phyloP scores from a whole-genome alignment of 2,113 vertebrate genomes.

The Nycticorax nycticorax region DNA sequence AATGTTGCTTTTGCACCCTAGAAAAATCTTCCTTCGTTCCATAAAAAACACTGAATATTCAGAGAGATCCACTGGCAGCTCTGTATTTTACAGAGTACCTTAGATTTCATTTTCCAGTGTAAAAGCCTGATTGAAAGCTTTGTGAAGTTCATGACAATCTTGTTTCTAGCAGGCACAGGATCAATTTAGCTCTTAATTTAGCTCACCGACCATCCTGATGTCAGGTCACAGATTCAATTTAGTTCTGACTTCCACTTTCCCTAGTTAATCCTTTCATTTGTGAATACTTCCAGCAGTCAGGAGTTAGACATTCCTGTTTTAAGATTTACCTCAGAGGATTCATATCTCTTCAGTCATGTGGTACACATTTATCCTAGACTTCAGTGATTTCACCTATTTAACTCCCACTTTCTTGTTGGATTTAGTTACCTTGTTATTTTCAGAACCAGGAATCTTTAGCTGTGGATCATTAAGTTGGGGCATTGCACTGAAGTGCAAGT shows the following conservation, averaged over 20 bases:
- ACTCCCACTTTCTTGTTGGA: background rate
- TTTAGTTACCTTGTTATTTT: background rate
- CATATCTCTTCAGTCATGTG: background rate
- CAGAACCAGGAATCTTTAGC: background rate
- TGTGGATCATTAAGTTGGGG: background rate
- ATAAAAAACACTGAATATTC: background rate
- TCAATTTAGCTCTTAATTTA: conserved; percentile 39
- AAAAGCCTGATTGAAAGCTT: conserved; percentile 5
- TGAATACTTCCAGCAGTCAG: background rate
- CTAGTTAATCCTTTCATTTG: conserved; percentile 11
- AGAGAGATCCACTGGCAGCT: background rate
- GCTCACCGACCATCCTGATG: background rate
- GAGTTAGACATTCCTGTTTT: background rate
- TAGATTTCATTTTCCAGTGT: background rate
- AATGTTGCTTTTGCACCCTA: background rate
- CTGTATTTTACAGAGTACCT: background rate
- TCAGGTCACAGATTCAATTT: conserved; percentile 29
- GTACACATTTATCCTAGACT: background rate
- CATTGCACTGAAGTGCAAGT: background rate
- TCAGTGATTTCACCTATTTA: background rate
- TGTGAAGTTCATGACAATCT: background rate
- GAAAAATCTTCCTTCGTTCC: background rate
- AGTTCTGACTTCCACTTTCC: conserved; percentile 18
- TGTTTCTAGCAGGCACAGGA: background rate
- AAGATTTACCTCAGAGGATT: background rate